phyloP scores from a whole-genome alignment of 2,113 vertebrate genomes.

The Pachycephala philippinensis region DNA sequence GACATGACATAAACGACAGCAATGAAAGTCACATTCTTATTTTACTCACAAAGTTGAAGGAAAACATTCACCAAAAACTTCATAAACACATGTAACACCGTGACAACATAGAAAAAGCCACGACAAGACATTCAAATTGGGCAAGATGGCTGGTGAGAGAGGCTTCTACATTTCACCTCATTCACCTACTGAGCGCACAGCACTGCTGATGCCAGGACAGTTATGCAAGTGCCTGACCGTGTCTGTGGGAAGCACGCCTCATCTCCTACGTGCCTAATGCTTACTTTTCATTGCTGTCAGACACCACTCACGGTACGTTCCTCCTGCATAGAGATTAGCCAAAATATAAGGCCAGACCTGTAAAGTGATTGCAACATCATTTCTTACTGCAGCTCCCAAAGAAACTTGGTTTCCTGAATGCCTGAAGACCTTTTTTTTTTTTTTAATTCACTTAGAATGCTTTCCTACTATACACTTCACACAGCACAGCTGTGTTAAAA shows the following conservation, averaged over 20 bases:
- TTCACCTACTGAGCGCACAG: not conserved
- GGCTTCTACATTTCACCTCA: not conserved
- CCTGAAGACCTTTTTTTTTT: not conserved
- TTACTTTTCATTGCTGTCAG: not conserved
- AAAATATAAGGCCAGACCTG: not conserved
- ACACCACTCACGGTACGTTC: not conserved
- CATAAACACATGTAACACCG: not conserved
- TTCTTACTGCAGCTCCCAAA: not conserved
- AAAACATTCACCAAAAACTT: not conserved
- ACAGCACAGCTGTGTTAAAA: constrained; percentile 7
- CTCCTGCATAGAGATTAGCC: not conserved
- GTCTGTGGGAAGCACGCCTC: not conserved
- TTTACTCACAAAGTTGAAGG: not conserved
- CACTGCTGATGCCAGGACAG: not conserved
- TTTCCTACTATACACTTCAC: not conserved
- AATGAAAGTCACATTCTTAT: not conserved
- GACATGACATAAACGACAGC: not conserved
- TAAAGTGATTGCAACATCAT: not conserved
- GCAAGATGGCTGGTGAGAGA: not conserved
- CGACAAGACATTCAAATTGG: not conserved
- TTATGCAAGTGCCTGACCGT: not conserved
- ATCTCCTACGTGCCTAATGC: not conserved
- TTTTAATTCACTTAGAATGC: not conserved
- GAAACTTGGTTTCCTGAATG: not conserved
- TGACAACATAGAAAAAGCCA: not conserved